phyloP scores from a whole-genome alignment of 2,113 vertebrate genomes.

The Oophaga pumilio region DNA sequence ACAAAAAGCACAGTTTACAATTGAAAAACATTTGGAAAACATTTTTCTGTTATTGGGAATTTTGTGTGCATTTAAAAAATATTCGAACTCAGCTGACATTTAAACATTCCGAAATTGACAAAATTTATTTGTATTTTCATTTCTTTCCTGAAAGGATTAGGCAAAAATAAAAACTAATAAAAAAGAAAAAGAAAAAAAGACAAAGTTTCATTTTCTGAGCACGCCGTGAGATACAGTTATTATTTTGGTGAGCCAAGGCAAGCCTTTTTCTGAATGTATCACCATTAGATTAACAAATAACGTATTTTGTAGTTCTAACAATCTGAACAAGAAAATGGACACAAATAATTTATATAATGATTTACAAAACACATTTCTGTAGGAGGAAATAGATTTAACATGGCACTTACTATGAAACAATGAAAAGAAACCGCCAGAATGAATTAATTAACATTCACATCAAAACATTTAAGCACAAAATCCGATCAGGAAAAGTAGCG shows the following conservation, averaged over 20 bases:
- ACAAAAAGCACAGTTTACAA: no score
- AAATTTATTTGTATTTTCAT: neutral
- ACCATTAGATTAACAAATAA: constrained; percentile 6
- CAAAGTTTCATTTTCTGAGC: neutral
- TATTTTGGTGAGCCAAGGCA: neutral
- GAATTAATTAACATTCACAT: constrained; percentile 71
- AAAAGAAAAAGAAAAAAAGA: neutral
- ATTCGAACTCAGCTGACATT: no score
- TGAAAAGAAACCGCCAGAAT: constrained; percentile 55
- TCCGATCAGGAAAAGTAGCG: constrained; percentile 67
- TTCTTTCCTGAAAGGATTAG: neutral
- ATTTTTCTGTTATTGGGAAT: no score
- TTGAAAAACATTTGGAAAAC: no score
- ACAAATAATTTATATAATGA: constrained; percentile 29
- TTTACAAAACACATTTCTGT: constrained; percentile 14
- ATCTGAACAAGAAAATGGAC: constrained; percentile 9
- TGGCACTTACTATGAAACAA: constrained; percentile 51
- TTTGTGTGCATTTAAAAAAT: no score
- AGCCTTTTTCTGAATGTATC: constrained; percentile 1
- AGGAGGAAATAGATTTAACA: constrained; percentile 35
- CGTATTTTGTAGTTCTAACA: neutral
- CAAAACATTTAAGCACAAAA: constrained; percentile 64
- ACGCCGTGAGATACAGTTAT: neutral
- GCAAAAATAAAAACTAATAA: neutral
- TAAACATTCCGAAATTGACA: neutral